Evolutionary conservation across 2,888 invertebrate genomes (phyloP), one percentile per base, ranked within the genome.

Genomic region (Plagodis dolabraria): DNA sequence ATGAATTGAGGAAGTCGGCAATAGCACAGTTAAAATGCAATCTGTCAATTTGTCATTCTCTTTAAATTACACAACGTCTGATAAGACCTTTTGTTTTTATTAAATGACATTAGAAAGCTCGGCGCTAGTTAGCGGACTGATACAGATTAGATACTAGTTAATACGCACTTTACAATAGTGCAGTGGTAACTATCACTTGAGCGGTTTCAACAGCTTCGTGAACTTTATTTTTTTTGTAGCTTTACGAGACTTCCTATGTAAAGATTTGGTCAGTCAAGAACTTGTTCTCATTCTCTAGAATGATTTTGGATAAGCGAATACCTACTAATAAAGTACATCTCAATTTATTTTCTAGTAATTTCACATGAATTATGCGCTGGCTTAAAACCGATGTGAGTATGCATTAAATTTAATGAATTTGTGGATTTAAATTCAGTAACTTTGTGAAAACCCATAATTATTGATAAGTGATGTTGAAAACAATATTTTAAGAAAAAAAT

Each of bases 71-170:
- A 48, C 49, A 56, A 59, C 51, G 33, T 46, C 46, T 47, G 5
- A 53, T 11, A 47, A 45, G 60, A 56, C 52, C 60, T 56, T 56
- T 56, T 60, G 55, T 60, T 56, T 54, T 56, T 44, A 36, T 47
- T 12, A 36, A 11, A 42, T 40, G 44, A 12, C 60, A 60, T 60
- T 56, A 60, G 60, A 60, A 60, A 60, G 60, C 60, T 50, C 45
- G 45, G 8, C 42, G 35, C 52, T 34, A 10, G 40, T 35, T 10
- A 11, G 45, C 44, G 12, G 36, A 7, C 8, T 36, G 8, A 7
- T 10, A 10, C 40, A 40, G 40, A 40, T 40, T 40, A 40, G 5
- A 5, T 10, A 10, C 40, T 7, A 40, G 10, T 8, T 40, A 40
- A 0, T 40, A 40, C 0, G 22, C 7, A 44, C 42, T 58, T 53